phyloP scores from a whole-genome alignment of 2,113 vertebrate species.

The Geothlypis trichas region DNA sequence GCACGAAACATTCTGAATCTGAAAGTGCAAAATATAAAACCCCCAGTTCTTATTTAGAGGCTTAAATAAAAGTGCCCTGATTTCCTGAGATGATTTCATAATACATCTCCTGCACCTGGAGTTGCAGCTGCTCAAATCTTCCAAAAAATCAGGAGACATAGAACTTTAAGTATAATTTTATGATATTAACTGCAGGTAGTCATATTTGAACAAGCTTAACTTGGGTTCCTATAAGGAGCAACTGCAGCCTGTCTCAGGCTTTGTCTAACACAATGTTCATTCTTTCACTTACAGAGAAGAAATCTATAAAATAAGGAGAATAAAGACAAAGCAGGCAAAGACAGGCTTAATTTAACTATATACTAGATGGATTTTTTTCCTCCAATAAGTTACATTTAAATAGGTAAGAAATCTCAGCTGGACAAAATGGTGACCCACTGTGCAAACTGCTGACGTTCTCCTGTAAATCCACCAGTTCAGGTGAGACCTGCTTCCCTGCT shows the following conservation, averaged over 20 bases:
- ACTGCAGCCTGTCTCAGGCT: neutral
- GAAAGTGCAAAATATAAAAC: neutral
- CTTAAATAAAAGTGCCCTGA: neutral
- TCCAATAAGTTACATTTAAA: neutral
- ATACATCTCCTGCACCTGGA: neutral
- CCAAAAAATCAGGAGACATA: neutral
- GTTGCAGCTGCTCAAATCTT: neutral
- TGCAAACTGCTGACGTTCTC: neutral
- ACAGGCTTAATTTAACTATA: neutral
- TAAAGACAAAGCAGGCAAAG: neutral
- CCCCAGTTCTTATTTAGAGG: neutral
- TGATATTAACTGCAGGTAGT: neutral
- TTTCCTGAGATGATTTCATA: neutral
- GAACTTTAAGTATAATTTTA: neutral
- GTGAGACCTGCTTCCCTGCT: neutral
- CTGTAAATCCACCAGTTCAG: neutral
- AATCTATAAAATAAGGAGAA: neutral
- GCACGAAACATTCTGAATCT: neutral
- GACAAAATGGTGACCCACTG: neutral
- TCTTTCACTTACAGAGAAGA: neutral
- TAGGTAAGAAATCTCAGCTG: neutral
- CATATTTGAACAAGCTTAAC: neutral
- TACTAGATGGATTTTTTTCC: neutral
- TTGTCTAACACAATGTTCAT: neutral
- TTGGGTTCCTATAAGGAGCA: neutral